Evolutionary conservation across 2,113 vertebrate species (phyloP).

Genomic region (Chinchilla lanigera): DNA sequence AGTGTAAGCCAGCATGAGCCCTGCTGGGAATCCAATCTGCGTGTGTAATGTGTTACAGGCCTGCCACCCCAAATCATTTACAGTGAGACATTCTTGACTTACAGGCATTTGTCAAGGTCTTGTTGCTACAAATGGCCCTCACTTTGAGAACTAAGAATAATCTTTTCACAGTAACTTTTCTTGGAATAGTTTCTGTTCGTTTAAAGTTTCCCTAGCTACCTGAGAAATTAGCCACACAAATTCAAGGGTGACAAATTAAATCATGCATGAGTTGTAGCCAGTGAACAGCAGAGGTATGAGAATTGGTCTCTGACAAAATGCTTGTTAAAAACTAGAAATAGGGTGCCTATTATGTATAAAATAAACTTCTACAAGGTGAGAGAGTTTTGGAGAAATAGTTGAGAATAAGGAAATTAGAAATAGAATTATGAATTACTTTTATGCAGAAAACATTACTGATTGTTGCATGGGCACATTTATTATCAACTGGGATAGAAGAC

Average conservation of each 20-base stretch:
- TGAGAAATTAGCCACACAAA: conserved; percentile 47
- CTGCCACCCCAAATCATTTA: conserved; percentile 68
- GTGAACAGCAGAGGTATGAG: neutral
- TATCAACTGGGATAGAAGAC: neutral
- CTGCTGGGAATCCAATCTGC: conserved; percentile 58
- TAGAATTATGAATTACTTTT: neutral
- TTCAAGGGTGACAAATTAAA: conserved; percentile 61
- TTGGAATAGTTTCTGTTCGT: conserved; percentile 45
- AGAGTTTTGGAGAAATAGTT: neutral
- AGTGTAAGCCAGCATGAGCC: neutral
- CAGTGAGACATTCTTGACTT: conserved; percentile 61
- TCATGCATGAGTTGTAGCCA: neutral
- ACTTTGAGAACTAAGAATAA: conserved; percentile 52
- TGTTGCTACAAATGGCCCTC: conserved; percentile 60
- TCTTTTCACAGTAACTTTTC: conserved; percentile 70
- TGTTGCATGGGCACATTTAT: neutral
- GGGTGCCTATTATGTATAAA: neutral
- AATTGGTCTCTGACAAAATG: neutral
- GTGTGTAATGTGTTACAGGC: conserved; percentile 45
- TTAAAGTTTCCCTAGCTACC: conserved; percentile 53
- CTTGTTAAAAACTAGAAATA: neutral
- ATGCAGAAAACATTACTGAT: neutral
- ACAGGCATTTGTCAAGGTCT: conserved; percentile 74
- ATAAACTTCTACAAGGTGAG: neutral
- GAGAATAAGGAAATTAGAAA: neutral